Evolutionary conservation across 2,113 vertebrate species (phyloP).

Genomic region (Ailuropoda melanoleuca): DNA sequence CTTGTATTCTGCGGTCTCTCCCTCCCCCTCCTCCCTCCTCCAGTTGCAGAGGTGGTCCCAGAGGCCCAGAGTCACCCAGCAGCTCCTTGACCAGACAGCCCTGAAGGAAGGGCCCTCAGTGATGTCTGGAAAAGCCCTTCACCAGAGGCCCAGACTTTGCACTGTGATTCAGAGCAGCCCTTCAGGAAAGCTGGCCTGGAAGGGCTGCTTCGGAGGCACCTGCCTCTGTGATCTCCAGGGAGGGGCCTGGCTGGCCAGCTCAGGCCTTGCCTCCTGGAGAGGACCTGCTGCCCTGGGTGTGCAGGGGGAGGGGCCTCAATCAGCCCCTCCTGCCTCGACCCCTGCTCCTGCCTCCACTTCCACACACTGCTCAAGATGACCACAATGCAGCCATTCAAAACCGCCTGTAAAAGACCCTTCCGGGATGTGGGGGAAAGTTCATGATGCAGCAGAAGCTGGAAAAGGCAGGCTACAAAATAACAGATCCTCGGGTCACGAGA

Average conservation of each 20-base stretch:
- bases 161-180: neutral
- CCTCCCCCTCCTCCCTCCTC: neutral
- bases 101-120: neutral
- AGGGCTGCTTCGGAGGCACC: neutral
- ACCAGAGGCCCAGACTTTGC: slow-evolving; percentile 4
- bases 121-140: neutral
- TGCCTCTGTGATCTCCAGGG: neutral
- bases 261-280: neutral
- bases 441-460: rapidly evolving
- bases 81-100: neutral
- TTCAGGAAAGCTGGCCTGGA: neutral
- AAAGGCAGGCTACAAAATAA: neutral
- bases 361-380: rapidly evolving
- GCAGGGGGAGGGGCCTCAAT: neutral
- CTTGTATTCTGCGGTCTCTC: neutral
- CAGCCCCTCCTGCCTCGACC: rapidly evolving
- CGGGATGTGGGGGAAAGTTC: neutral
- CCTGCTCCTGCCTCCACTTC: neutral
- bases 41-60: neutral
- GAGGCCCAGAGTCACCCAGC: neutral
- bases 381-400: neutral
- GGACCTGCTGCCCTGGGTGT: neutral
- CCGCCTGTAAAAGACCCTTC: neutral
- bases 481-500: neutral
- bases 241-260: no score